phyloP scores from a whole-genome alignment of 2,888 invertebrate genomes.

The Petrolisthes manimaculis region DNA sequence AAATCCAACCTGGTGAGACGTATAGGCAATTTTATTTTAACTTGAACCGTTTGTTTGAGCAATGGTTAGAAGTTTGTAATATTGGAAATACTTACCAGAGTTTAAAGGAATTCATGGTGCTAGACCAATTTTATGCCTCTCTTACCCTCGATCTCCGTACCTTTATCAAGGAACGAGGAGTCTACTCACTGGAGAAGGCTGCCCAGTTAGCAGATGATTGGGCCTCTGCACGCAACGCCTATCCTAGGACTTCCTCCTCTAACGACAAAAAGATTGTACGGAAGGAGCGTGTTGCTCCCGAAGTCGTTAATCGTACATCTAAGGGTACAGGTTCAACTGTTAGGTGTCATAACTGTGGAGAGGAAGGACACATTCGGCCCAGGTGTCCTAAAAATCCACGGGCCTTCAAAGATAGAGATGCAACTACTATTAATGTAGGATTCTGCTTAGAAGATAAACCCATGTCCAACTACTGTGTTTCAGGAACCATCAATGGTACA shows the following conservation, averaged over 20 bases:
- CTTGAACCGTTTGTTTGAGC: neutral
- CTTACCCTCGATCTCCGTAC: too few relatives aligned
- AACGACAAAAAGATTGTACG: too few relatives aligned
- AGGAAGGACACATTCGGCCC: neutral
- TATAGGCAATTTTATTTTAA: neutral
- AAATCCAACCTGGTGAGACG: neutral
- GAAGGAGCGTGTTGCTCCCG: too few relatives aligned
- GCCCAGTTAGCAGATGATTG: too few relatives aligned
- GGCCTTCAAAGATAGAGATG: conserved; percentile 9
- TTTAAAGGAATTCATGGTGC: neutral
- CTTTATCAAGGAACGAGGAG: too few relatives aligned
- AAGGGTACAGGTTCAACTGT: too few relatives aligned
- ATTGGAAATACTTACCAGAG: neutral
- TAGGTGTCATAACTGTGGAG: neutral
- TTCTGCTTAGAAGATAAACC: neutral
- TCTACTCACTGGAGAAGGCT: too few relatives aligned
- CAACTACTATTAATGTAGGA: neutral
- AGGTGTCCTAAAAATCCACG: conserved; percentile 20
- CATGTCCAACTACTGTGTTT: neutral
- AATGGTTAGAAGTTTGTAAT: neutral
- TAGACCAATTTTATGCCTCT: neutral
- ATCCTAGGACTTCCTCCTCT: too few relatives aligned
- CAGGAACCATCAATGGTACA: conserved; percentile 16
- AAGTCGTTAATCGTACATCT: too few relatives aligned
- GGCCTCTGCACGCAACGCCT: too few relatives aligned